Evolutionary conservation across 1,140 invertebrate genomes (phyloP).

Genomic region (Drosophila guanche): DNA sequence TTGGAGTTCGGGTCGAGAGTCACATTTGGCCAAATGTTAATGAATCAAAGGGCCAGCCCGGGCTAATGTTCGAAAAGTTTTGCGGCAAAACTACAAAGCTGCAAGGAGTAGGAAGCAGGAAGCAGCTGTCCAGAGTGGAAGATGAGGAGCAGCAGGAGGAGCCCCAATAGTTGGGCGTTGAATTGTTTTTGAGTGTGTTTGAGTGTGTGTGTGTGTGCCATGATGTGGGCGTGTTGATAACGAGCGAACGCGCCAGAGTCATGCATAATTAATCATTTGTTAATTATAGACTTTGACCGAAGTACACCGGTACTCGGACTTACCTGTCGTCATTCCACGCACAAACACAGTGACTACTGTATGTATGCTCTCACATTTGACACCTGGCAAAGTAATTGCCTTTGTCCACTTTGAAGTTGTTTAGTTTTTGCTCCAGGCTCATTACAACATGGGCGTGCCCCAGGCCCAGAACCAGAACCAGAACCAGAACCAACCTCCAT

Average conservation of each 20-base stretch:
- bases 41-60: conserved; percentile 67
- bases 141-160: conserved; percentile 4
- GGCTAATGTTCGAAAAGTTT: conserved; percentile 55
- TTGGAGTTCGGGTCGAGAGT: conserved; percentile 21
- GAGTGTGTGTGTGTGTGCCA: conserved; percentile 4
- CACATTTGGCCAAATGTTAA: conserved; percentile 68
- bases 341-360: conserved; percentile 12
- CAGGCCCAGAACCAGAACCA: too few relatives aligned
- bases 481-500: too few relatives aligned
- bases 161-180: too few relatives aligned
- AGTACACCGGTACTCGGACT: conserved; percentile 36
- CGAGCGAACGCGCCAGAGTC: conserved; percentile 67
- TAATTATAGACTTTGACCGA: conserved; percentile 73
- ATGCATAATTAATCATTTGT: conserved; percentile 82
- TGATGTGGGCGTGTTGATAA: conserved; percentile 71
- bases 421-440: conserved; percentile 63
- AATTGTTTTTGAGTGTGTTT: neutral
- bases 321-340: conserved; percentile 44
- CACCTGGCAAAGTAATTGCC: conserved; percentile 78
- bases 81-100: conserved; percentile 57
- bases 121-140: conserved; percentile 13
- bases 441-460: conserved; percentile 57
- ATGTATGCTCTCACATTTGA: conserved; percentile 61
- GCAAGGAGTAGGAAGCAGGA: conserved; percentile 32
- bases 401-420: conserved; percentile 75